phyloP scores from a whole-genome alignment of 2,888 invertebrate species.

The Cloeon dipterum region DNA sequence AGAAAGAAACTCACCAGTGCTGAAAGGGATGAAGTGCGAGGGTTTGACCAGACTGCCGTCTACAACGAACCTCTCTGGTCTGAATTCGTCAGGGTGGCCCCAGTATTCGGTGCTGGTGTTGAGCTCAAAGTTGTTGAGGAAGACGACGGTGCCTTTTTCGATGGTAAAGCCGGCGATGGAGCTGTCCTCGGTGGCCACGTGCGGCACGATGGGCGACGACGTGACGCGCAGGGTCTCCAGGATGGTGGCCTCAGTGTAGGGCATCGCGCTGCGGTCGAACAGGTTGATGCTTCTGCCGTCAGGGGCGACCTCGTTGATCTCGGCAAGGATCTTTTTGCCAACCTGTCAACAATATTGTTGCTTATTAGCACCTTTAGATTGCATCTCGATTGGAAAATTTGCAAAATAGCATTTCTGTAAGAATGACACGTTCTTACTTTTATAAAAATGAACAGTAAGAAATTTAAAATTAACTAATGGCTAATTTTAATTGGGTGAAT shows the following conservation, averaged over 20 bases:
- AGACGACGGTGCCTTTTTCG: constrained; percentile 53
- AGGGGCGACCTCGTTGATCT: constrained; percentile 37
- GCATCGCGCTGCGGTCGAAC: constrained; percentile 39
- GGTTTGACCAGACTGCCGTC: constrained; percentile 28
- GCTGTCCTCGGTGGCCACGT: constrained; percentile 58
- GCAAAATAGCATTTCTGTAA: no score
- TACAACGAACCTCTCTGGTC: constrained; percentile 47
- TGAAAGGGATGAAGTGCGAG: constrained; percentile 61
- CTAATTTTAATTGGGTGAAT: neutral
- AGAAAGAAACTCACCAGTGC: no score
- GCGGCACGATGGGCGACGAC: constrained; percentile 76
- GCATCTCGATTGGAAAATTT: no score
- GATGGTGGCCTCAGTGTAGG: constrained; percentile 61
- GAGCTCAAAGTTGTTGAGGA: constrained; percentile 62
- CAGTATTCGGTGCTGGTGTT: constrained; percentile 52
- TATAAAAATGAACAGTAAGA: no score
- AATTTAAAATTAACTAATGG: no score
- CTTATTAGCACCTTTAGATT: no score
- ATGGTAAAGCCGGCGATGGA: constrained; percentile 42
- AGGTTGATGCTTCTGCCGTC: constrained; percentile 31
- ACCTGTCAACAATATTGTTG: constrained; percentile 15
- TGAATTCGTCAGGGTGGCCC: constrained; percentile 44
- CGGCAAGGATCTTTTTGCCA: constrained; percentile 36
- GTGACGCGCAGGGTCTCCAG: constrained; percentile 56
- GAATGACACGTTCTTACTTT: no score